Conservation (phyloP, 1,140 invertebrate genomes). For the Drosophila subobscura region DNA sequence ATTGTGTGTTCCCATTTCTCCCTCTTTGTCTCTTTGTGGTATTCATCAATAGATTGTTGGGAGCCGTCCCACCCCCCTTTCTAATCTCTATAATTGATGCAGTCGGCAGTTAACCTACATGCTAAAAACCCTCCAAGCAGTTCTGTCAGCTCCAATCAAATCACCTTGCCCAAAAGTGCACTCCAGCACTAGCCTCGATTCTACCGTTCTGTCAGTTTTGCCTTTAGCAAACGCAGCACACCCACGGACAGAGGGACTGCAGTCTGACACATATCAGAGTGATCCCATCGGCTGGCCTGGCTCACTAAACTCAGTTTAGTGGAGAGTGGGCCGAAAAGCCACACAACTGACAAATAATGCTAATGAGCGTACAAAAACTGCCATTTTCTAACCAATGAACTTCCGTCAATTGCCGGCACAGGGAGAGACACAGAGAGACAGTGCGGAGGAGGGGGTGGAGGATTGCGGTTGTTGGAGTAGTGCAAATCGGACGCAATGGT, state of each 20-base stretch:
- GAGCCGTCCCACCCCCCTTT: background rate
- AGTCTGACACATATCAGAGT: constrained; percentile 25
- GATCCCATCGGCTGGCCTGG: constrained; percentile 52
- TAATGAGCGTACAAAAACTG: constrained; percentile 82
- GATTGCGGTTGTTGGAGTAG: constrained; percentile 3
- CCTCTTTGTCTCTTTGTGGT: background rate
- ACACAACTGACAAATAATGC: constrained; percentile 80
- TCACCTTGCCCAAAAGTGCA: constrained; percentile 27
- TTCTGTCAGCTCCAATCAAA: constrained; percentile 25
- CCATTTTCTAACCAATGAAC: constrained; percentile 82
- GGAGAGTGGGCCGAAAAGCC: constrained; percentile 46
- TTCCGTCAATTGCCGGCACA: constrained; percentile 76
- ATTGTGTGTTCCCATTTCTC: background rate
- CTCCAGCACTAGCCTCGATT: constrained; percentile 4
- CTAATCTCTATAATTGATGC: constrained; percentile 27
- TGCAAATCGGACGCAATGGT: constrained; percentile 51
- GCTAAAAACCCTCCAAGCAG: constrained; percentile 12
- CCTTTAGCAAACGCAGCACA: constrained; percentile 3
- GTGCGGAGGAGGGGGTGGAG: background rate
- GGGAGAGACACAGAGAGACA: background rate
- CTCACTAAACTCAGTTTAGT: constrained; percentile 52
- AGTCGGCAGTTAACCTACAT: constrained; percentile 40
- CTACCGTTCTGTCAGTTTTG: background rate
- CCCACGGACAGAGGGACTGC: constrained; percentile 10
- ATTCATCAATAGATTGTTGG: constrained; percentile 1